Evolutionary conservation across 53 echinoderm and acorn worm genomes (phyloP).

Genomic region (Mesocentrotus franciscanus): DNA sequence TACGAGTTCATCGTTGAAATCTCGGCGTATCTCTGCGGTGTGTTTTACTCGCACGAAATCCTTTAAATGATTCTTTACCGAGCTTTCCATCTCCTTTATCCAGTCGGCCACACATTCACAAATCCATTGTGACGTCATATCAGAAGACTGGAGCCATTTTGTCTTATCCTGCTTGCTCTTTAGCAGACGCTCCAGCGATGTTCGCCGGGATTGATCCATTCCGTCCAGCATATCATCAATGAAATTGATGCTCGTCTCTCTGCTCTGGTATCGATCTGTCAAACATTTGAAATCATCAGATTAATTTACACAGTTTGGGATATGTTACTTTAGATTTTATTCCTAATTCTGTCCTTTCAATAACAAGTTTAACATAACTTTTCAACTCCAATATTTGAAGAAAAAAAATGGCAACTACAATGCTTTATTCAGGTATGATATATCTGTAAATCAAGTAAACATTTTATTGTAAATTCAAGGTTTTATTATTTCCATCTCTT

Average conservation of each 20-base stretch:
- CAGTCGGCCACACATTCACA: background rate
- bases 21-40: background rate
- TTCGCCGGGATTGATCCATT: background rate
- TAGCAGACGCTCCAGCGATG: background rate
- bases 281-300: background rate
- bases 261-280: background rate
- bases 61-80: too few relatives aligned
- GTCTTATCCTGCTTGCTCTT: background rate
- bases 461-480: background rate
- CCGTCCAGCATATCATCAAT: background rate
- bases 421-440: too few relatives aligned
- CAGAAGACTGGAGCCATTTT: background rate
- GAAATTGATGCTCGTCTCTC: background rate
- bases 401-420: too few relatives aligned
- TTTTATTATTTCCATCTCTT: too few relatives aligned
- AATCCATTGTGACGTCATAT: background rate
- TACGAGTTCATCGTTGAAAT: background rate
- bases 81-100: background rate
- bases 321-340: background rate
- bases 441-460: background rate
- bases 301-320: background rate
- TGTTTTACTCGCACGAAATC: too few relatives aligned
- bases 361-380: background rate
- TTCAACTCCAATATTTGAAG: too few relatives aligned
- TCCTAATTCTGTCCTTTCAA: background rate